phyloP scores from a whole-genome alignment of 92 coral and sea anemone species.

The Actinostola sp. region DNA sequence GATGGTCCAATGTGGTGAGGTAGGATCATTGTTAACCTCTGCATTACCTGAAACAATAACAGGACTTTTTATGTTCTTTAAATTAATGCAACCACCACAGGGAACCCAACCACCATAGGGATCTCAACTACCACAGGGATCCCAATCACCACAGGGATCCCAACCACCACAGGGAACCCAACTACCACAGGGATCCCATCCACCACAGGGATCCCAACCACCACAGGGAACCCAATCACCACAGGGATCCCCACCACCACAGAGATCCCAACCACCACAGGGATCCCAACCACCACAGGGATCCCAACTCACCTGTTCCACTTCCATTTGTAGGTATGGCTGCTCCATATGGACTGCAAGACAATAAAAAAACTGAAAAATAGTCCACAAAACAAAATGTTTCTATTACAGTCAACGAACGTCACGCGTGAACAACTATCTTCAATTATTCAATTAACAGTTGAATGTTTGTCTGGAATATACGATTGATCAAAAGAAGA shows the following conservation, averaged over 20 bases:
- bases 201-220: too few species aligned
- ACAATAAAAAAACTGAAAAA: not conserved
- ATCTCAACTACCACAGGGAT: too few species aligned
- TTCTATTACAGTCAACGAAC: not conserved
- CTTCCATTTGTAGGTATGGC: constrained; percentile 41
- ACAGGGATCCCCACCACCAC: too few species aligned
- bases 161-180: too few species aligned
- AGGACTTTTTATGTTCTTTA: too few species aligned
- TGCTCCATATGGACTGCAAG: constrained; percentile 47
- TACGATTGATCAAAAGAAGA: too few species aligned
- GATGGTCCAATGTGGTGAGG: constrained; percentile 75
- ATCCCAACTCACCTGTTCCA: constrained; percentile 36
- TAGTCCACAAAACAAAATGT: not conserved
- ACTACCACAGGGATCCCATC: too few species aligned
- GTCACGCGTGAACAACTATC: not conserved
- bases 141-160: too few species aligned
- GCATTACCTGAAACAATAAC: not conserved
- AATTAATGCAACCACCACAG: not conserved
- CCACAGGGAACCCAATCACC: too few species aligned
- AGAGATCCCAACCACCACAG: not conserved
- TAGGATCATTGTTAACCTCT: constrained; percentile 63
- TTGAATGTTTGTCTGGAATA: too few species aligned
- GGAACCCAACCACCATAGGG: not conserved
- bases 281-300: not conserved
- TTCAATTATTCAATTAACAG: too few species aligned